Base-by-base conservation (phyloP, 1,140 invertebrate genomes). In the Trichomalopsis sarcophagae region DNA sequence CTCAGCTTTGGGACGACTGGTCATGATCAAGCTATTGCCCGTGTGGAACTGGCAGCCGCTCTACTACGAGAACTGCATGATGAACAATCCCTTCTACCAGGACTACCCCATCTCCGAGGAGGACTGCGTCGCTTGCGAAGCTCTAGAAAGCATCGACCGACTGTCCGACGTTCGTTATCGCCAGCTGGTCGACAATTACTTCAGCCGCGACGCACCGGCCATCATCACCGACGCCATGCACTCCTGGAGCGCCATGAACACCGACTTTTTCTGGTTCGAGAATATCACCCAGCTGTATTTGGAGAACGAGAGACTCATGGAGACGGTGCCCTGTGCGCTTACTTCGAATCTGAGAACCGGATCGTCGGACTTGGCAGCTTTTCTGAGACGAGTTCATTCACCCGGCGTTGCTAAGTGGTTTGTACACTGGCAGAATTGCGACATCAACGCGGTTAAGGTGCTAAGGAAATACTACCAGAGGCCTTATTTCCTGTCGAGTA, bases 381-480 rank as follows among this genome's bases (percentile, higher is more conserved):
- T 97, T 86, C 92, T 97, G 2, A 94, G 94, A 40, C 94, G 95
- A 50, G 95, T 96, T 2, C 94, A 95, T 68, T 95, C 94, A 44
- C 95, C 94, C 0, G 94, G 95, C 69, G 94, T 96, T 17, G 94
- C 95, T 0, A 95, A 95, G 87, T 97, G 96, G 95, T 98, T 97
- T 90, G 95, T 97, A 3, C 96, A 97, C 88, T 97, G 97, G 95
- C 96, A 97, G 92, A 97, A 97, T 90, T 98, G 97, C 89, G 96
- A 97, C 85, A 95, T 96, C 36, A 94, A 95, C 81, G 96, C 96
- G 0, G 96, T 97, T 0, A 97, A 97, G 90, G 95, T 95, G 0
- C 93, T 97, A 9, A 91, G 96, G 27, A 94, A 95, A 69, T 94
- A 96, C 69, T 96, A 96, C 68, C 94, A 95, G 36, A 92, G 96